A percentile compares a stretch with the other conserved stretches of the same genome.
These are phyloP conservation scores for Calonectris borealis DNA, from an alignment of 2,113 vertebrate genomes.

Conservation along the genomic window DNA sequence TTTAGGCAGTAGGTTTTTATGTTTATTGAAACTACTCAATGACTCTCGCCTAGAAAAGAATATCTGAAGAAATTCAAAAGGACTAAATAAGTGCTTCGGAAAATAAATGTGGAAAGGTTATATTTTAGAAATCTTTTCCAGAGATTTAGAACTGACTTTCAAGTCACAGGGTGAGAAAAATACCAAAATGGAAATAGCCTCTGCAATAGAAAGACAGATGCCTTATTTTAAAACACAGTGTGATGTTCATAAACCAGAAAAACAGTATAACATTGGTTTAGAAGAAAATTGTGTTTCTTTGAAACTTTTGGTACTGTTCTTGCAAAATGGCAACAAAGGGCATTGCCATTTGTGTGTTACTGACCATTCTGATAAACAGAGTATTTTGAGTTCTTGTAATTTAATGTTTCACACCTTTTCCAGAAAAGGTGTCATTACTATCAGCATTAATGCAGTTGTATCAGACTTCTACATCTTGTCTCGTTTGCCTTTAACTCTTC, in stretches of 20 bases:
- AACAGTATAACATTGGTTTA: background rate
- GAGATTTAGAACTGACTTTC: constrained; percentile 7
- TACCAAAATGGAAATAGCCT: constrained; percentile 22
- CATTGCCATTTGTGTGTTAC: background rate
- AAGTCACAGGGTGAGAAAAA: constrained; percentile 42
- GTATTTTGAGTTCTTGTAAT: background rate
- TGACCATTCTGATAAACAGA: background rate
- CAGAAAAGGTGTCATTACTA: background rate
- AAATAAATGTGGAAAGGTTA: constrained; percentile 25
- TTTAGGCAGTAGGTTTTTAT: background rate
- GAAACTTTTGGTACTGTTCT: background rate
- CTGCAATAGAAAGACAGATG: background rate
- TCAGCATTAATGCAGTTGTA: background rate
- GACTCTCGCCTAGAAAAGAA: background rate
- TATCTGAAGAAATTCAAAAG: background rate
- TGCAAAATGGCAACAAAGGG: background rate
- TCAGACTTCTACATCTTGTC: background rate
- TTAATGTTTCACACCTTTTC: background rate
- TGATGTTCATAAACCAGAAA: background rate
- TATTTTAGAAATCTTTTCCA: constrained; percentile 33
- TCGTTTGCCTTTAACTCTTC: background rate
- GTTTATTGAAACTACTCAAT: background rate
- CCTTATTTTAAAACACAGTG: background rate
- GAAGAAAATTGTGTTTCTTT: background rate
- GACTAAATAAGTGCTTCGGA: constrained; percentile 2